Evolutionary conservation across 2,113 vertebrate genomes (phyloP), one percentile per base, ranked within the genome.

Genomic region (Accipiter cooperii): DNA sequence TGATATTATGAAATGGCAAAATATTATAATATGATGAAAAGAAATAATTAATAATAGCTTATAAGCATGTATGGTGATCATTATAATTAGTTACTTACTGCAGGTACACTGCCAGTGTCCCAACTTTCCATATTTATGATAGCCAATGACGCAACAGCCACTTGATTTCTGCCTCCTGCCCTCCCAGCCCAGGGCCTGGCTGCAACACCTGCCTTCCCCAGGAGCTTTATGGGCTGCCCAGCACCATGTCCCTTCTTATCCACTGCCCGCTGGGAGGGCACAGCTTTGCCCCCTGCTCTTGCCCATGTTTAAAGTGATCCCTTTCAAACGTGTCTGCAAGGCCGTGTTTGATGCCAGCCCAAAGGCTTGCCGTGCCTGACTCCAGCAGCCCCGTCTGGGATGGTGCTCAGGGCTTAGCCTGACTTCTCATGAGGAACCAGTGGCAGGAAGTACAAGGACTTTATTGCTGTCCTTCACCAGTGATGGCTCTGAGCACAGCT

Each of bases 1-100:
- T 84, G 83, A 44, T 52, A 8, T 89, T 81, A 71, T 87, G 89
- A 95, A 95, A 95, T 82, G 57, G 52, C 47, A 95, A 88, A 92
- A 78, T 93, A 86, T 90, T 82, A 66, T 51, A 84, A 75, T 93
- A 61, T 1, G 65, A 94, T 95, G 49, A 75, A 79, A 89, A 95
- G 60, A 73, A 85, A 75, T 4, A 15, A 47, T 89, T 95, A 88
- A 89, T 91, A 91, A 96, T n/a, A 84, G 86, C 84, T 86, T 81
- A 38, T 21, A 29, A 88, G 36, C 64, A 58, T 36, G 28, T 92
- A 61, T 81, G 77, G 26, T 89, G 83, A 75, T 92, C 68, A 58
- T 81, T 79, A 70, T 93, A 93, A 92, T 95, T 78, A 93, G 63
- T 93, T 61, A 79, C 61, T 91, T 82, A 44, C 65, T 64, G 26